These are phyloP conservation scores for Drosophila insularis DNA, from an alignment of 1,140 invertebrate species.

Conservation along the genomic window DNA sequence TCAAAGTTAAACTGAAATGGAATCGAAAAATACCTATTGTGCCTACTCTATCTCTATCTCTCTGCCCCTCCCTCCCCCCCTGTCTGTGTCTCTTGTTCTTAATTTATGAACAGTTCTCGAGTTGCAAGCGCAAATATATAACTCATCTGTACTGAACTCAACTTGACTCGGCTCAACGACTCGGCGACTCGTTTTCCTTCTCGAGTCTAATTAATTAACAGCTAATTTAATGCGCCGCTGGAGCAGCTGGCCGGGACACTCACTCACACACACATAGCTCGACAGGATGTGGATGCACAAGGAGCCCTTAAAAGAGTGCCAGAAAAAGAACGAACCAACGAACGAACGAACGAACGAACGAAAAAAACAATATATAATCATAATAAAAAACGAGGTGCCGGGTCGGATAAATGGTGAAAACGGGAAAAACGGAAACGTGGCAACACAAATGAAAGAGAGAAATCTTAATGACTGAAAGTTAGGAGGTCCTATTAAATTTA, in stretches of 20 bases:
- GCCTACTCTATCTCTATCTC: neutral
- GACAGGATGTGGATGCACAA: slow-evolving; percentile 46
- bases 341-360: no score
- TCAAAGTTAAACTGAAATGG: slow-evolving; percentile 14
- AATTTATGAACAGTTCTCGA: slow-evolving; percentile 10
- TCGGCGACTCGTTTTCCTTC: slow-evolving; percentile 26
- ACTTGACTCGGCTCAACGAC: slow-evolving; percentile 30
- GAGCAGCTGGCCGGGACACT: slow-evolving; percentile 39
- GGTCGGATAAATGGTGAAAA: neutral
- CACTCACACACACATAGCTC: slow-evolving; percentile 25
- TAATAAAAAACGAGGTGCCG: neutral
- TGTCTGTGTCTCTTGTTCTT: neutral
- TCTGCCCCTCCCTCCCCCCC: neutral
- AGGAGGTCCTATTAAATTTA: neutral
- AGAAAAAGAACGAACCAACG: neutral
- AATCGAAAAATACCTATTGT: neutral
- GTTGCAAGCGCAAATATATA: slow-evolving; percentile 22
- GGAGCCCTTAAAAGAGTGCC: slow-evolving; percentile 30
- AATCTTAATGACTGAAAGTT: neutral
- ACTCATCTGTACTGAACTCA: slow-evolving; percentile 37
- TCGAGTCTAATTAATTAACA: slow-evolving; percentile 71
- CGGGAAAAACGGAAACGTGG: slow-evolving; percentile 4
- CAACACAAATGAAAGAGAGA: neutral
- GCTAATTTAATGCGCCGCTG: slow-evolving; percentile 70
- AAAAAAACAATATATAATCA: neutral